These are phyloP conservation scores for Pteromalus puparum DNA, from an alignment of 1,140 invertebrate species.

Conservation along the genomic window DNA sequence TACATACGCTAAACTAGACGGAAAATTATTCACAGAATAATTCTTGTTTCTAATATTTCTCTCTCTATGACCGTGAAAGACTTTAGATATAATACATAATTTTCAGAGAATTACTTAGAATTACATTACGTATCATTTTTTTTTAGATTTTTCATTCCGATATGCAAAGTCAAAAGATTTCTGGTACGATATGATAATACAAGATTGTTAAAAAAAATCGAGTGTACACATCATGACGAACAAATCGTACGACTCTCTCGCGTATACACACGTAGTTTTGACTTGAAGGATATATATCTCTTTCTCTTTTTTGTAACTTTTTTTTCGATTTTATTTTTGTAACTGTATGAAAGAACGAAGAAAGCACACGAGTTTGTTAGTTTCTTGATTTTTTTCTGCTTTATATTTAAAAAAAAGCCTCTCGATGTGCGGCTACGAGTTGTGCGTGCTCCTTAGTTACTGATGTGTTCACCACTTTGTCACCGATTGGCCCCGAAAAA, in stretches of 20 bases:
- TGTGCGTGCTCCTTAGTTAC: constrained; percentile 51
- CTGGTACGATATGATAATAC: background rate
- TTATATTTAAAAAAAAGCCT: constrained; percentile 22
- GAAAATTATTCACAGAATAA: constrained; percentile 48
- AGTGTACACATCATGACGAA: constrained; percentile 5
- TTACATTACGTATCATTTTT: constrained; percentile 8
- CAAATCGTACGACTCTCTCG: background rate
- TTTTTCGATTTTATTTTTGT: background rate
- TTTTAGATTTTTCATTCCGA: background rate
- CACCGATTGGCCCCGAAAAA: constrained; percentile 65
- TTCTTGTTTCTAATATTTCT: constrained; percentile 2
- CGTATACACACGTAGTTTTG: background rate
- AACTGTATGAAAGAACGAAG: background rate
- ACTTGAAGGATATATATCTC: background rate
- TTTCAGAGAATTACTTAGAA: constrained; percentile 5
- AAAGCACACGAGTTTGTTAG: background rate
- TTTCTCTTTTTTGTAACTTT: constrained; percentile 15
- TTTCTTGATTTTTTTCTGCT: background rate
- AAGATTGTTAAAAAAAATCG: constrained; percentile 27
- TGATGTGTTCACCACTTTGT: constrained; percentile 29
- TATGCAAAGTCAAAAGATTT: constrained; percentile 17
- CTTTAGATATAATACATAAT: constrained; percentile 7
- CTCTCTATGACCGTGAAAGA: constrained; percentile 9
- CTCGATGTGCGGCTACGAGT: constrained; percentile 33
- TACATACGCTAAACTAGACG: background rate